Evolutionary conservation across 2,113 vertebrate genomes (phyloP).

Genomic region (Cyphotilapia sp.): DNA sequence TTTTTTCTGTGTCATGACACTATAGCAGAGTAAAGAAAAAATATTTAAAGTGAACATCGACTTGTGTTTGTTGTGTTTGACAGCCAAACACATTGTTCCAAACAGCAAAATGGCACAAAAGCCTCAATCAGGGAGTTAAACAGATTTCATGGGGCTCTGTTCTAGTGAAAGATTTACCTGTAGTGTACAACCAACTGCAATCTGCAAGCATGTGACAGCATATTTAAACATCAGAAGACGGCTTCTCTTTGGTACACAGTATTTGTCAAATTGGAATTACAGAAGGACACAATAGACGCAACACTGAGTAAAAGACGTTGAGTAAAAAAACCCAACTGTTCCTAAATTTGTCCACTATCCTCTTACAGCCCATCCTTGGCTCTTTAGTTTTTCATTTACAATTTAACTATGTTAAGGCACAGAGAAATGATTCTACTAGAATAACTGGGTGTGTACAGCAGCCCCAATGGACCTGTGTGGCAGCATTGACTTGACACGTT

Average conservation of each 20-base stretch:
- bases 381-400: not conserved
- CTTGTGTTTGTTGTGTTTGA: not conserved
- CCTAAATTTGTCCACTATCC: not conserved
- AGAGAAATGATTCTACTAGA: not conserved
- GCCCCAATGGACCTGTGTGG: not conserved
- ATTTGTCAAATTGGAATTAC: not conserved
- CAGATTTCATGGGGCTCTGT: not conserved
- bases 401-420: not conserved
- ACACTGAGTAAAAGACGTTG: not conserved
- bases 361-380: no score
- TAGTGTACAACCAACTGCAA: not conserved
- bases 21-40: not conserved
- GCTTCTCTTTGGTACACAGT: not conserved
- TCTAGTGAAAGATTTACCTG: not conserved
- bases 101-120: not conserved
- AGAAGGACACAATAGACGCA: not conserved
- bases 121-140: not conserved
- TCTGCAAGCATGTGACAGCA: not conserved
- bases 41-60: not conserved
- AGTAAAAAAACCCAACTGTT: not conserved
- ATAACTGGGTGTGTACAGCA: not conserved
- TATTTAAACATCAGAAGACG: not conserved
- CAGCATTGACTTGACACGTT: not conserved
- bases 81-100: not conserved
- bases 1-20: not conserved